A percentile compares a stretch with the other conserved stretches of the same genome.
phyloP scores from a whole-genome alignment of 2,888 invertebrate genomes.

The Erynnis tages region DNA sequence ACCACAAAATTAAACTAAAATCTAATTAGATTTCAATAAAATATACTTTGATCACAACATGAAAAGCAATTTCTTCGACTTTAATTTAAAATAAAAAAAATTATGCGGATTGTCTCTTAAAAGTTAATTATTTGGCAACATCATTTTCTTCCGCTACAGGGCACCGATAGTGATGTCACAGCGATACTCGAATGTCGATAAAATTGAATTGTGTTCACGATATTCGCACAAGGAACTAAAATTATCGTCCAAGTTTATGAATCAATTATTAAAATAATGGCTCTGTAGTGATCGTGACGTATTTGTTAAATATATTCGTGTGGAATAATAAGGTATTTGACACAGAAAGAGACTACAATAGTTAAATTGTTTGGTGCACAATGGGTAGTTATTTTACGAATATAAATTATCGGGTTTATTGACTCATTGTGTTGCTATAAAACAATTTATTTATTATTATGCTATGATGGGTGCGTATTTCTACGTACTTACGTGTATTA shows the following conservation, averaged over 20 bases:
- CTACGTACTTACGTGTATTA: too few relatives aligned
- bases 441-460: neutral
- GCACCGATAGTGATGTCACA: conserved; percentile 23
- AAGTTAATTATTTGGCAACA: conserved; percentile 2
- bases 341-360: conserved; percentile 10
- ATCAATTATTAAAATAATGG: conserved; percentile 20
- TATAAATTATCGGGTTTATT: neutral
- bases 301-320: conserved; percentile 3
- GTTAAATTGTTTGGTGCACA: conserved; percentile 3
- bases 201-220: conserved; percentile 25
- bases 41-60: too few relatives aligned
- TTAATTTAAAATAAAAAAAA: too few relatives aligned
- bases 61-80: too few relatives aligned
- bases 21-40: too few relatives aligned
- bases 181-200: conserved; percentile 23
- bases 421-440: neutral
- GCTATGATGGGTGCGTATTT: too few relatives aligned
- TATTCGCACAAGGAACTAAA: conserved; percentile 9
- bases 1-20: too few relatives aligned
- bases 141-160: conserved; percentile 13
- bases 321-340: neutral
- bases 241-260: conserved; percentile 15
- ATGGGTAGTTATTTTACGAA: conserved; percentile 3
- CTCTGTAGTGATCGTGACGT: conserved; percentile 7
- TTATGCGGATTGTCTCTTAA: neutral